phyloP scores from a whole-genome alignment of 2,797 vertebrate species.

The Urophycis tenuis region DNA sequence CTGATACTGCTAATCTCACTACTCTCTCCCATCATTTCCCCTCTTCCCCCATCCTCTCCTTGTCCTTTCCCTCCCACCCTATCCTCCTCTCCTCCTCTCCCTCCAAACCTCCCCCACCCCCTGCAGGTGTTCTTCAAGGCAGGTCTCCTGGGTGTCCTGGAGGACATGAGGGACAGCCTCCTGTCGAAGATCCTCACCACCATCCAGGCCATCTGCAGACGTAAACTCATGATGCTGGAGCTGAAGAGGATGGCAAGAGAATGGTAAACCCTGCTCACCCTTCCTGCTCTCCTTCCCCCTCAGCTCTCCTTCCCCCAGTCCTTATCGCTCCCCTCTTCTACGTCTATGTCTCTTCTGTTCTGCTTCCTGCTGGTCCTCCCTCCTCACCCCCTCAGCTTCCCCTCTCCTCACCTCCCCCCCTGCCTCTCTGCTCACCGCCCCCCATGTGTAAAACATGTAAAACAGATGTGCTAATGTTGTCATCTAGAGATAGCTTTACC shows the following conservation, averaged over 20 bases:
- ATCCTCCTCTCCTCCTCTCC: neutral
- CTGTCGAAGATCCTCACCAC: slow-evolving; percentile 78
- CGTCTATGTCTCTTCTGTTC: too few relatives aligned
- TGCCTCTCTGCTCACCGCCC: too few relatives aligned
- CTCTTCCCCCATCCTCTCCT: too few relatives aligned
- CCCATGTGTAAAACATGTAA: too few relatives aligned
- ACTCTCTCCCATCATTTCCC: neutral
- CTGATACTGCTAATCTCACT: neutral
- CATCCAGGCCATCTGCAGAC: slow-evolving; percentile 78
- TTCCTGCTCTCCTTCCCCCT: neutral
- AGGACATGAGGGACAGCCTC: slow-evolving; percentile 81
- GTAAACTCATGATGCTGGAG: slow-evolving; percentile 76
- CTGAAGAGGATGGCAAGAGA: slow-evolving; percentile 67
- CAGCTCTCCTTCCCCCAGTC: neutral
- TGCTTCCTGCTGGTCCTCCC: slow-evolving; percentile 34
- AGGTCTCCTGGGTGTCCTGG: slow-evolving; percentile 77
- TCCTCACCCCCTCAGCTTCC: too few relatives aligned
- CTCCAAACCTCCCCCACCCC: slow-evolving; percentile 31
- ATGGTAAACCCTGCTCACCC: slow-evolving; percentile 56
- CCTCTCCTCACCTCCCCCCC: too few relatives aligned
- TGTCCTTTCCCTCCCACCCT: too few relatives aligned
- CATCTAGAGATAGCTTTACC: too few relatives aligned
- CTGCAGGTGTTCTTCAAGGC: slow-evolving; percentile 83
- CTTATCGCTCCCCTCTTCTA: neutral
- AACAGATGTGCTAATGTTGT: too few relatives aligned